Conservation (phyloP, 1,140 invertebrate species). For the Trissolcus basalis region DNA sequence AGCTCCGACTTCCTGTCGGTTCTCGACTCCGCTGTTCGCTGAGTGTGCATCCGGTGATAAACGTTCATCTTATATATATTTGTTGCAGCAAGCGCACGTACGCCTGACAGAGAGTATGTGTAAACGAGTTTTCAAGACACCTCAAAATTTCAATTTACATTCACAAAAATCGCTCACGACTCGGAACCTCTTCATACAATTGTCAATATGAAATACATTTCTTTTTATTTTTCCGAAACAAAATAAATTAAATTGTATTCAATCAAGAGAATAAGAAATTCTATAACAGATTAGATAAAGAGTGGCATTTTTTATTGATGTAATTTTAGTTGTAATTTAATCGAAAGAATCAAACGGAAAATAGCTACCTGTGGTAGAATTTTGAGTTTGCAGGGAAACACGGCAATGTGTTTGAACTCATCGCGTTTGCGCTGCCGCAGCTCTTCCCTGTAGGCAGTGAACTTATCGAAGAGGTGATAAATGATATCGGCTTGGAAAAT, state of each 20-base stretch:
- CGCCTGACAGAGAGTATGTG: slow-evolving; percentile 19
- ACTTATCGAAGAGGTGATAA: slow-evolving; percentile 99
- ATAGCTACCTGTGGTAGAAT: slow-evolving; percentile 85
- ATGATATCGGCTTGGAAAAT: slow-evolving; percentile 99
- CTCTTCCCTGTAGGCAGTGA: slow-evolving; percentile 95
- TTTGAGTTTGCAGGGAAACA: slow-evolving; percentile 97
- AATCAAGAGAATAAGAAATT: no score
- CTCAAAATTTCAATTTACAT: slow-evolving; percentile 10
- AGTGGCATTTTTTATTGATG: no score
- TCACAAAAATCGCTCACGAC: no score
- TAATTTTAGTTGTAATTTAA: no score
- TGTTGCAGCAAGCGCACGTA: slow-evolving; percentile 30
- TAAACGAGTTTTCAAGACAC: slow-evolving; percentile 35
- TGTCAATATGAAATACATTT: no score
- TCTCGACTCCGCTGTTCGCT: slow-evolving; percentile 54
- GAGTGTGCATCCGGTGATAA: slow-evolving; percentile 65
- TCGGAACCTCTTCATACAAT: no score
- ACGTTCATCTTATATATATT: slow-evolving; percentile 59
- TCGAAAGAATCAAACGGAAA: no score
- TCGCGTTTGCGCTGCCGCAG: slow-evolving; percentile 94
- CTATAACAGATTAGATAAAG: no score
- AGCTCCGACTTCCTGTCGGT: slow-evolving; percentile 60
- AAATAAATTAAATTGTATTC: no score
- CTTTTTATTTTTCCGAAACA: no score
- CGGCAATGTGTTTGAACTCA: slow-evolving; percentile 96